Percentiles rank a stretch among this genome's conserved stretches.
Conservation (phyloP, 2,888 invertebrate species). For the Notodonta ziczac region DNA sequence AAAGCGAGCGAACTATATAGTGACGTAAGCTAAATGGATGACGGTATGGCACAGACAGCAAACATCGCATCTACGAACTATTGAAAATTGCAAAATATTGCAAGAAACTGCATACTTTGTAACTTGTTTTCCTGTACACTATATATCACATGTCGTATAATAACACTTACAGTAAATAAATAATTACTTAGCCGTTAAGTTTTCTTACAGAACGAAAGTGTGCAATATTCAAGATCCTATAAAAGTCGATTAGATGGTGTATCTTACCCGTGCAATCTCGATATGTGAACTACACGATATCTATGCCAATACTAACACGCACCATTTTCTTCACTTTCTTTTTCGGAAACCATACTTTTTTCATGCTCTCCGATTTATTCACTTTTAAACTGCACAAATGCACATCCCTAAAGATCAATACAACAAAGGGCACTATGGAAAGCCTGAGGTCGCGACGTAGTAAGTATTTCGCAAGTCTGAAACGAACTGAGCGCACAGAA, state of each 20-base stretch:
- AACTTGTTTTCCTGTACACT: too few species aligned
- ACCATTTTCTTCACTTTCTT: slow-evolving; percentile 72
- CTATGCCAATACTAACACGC: slow-evolving; percentile 56
- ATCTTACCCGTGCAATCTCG: slow-evolving; percentile 54
- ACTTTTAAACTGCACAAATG: slow-evolving; percentile 28
- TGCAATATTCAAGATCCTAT: slow-evolving; percentile 15
- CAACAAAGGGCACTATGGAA: slow-evolving; percentile 29
- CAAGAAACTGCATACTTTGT: too few species aligned
- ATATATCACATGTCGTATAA: too few species aligned
- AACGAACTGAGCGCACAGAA: slow-evolving; percentile 65
- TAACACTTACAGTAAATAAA: too few species aligned
- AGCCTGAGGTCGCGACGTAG: slow-evolving; percentile 52
- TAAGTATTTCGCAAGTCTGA: slow-evolving; percentile 71
- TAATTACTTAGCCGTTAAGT: too few species aligned
- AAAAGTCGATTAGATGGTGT: slow-evolving; percentile 28
- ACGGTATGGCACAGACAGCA: slow-evolving; percentile 45
- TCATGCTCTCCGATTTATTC: slow-evolving; percentile 41
- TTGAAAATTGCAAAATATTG: background rate
- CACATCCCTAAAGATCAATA: slow-evolving; percentile 25
- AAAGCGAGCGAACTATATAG: slow-evolving; percentile 52
- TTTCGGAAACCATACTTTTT: slow-evolving; percentile 63
- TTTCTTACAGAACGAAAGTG: slow-evolving; percentile 7
- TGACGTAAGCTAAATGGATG: slow-evolving; percentile 57
- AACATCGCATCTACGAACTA: background rate
- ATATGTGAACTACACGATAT: slow-evolving; percentile 57